Percentiles rank a stretch among this genome's conserved stretches.
phyloP scores from a whole-genome alignment of 2,797 vertebrate species.

The Gymnopithys bicolor region DNA sequence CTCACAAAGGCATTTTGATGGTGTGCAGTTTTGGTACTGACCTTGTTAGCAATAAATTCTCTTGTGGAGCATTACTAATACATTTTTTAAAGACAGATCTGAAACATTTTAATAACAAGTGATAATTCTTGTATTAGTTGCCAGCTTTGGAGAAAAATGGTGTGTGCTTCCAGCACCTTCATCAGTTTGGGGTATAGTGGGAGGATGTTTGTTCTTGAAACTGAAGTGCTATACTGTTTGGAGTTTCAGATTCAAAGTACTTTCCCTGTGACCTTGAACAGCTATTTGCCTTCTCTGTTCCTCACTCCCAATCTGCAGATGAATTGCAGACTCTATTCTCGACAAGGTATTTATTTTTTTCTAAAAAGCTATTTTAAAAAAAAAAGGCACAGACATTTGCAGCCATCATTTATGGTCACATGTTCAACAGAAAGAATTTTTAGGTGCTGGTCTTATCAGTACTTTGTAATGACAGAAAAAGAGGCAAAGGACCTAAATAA shows the following conservation, averaged over 20 bases:
- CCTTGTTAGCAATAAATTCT: neutral
- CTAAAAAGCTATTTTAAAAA: neutral
- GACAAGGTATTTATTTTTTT: neutral
- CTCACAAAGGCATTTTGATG: neutral
- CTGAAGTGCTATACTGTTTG: neutral
- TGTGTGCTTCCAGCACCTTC: neutral
- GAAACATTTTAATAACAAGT: slow-evolving; percentile 15
- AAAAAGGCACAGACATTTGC: neutral
- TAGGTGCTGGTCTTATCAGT: neutral
- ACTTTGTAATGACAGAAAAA: neutral
- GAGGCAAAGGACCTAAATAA: neutral
- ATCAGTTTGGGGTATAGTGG: neutral
- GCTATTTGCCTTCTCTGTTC: neutral
- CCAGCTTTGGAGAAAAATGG: slow-evolving; percentile 9
- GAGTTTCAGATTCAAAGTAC: neutral
- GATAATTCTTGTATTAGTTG: slow-evolving; percentile 14
- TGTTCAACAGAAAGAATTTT: neutral
- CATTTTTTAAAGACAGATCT: neutral
- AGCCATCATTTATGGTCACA: neutral
- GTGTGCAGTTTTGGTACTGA: neutral
- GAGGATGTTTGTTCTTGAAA: neutral
- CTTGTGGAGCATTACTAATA: neutral
- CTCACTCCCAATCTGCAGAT: neutral
- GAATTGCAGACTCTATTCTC: neutral
- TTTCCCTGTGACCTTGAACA: neutral